phyloP scores from a whole-genome alignment of 2,113 vertebrate genomes.

The Antechinus flavipes region DNA sequence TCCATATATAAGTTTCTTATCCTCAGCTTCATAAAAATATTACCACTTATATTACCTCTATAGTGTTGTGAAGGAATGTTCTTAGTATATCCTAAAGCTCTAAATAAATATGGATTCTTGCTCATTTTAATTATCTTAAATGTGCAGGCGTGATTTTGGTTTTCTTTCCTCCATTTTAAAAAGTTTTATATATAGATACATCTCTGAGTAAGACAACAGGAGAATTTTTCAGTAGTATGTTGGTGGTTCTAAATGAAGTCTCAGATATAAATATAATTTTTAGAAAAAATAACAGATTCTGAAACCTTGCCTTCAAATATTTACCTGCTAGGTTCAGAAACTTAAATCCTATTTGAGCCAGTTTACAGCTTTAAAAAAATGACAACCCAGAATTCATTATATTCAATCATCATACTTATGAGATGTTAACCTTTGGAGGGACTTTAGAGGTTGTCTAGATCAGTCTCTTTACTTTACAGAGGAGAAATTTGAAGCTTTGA shows the following conservation, averaged over 20 bases:
- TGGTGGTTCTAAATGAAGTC: not conserved
- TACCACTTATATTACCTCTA: not conserved
- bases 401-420: not conserved
- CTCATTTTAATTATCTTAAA: not conserved
- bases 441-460: not conserved
- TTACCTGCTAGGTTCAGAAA: not conserved
- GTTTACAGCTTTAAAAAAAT: not conserved
- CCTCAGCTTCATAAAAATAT: not conserved
- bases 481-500: not conserved
- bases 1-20: not conserved
- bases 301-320: not conserved
- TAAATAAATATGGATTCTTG: not conserved
- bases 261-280: not conserved
- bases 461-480: not conserved
- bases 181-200: not conserved
- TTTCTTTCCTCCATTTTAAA: not conserved
- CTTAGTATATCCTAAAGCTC: not conserved
- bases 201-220: not conserved
- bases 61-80: not conserved
- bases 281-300: not conserved
- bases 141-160: not conserved
- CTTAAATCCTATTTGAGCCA: not conserved
- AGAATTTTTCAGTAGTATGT: not conserved
- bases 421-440: not conserved
- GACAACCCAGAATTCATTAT: not conserved